Conservation (phyloP, 1,140 invertebrate genomes). For the Whitmania pigra region DNA sequence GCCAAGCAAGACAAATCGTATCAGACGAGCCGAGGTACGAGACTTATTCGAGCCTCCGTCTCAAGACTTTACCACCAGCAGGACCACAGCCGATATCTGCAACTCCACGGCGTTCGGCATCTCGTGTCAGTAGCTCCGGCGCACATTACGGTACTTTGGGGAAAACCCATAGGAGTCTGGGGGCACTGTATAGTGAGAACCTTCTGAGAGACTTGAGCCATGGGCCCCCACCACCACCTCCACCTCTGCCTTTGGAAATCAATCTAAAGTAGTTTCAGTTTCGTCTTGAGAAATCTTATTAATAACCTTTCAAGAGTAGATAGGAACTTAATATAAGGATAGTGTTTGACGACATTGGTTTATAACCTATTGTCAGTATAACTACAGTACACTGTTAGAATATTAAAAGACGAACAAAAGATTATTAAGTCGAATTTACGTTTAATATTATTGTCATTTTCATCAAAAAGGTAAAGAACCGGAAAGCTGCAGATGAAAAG, state of each 20-base stretch:
- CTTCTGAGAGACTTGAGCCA: not conserved
- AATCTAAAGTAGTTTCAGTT: not conserved
- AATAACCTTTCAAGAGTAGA: no score
- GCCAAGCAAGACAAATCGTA: conserved; percentile 4
- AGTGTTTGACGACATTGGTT: no score
- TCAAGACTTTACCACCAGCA: conserved; percentile 1
- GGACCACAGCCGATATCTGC: not conserved
- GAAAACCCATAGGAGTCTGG: conserved; percentile 6
- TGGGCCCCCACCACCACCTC: not conserved
- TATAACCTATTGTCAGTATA: no score
- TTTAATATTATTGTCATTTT: no score
- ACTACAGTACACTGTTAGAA: no score
- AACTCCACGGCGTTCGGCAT: not conserved
- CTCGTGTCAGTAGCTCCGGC: not conserved
- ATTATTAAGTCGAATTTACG: no score
- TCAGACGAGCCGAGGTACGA: conserved; percentile 3
- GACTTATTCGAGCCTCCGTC: conserved; percentile 2
- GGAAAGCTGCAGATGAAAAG: no score
- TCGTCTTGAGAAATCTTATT: no score
- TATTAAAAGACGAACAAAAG: no score
- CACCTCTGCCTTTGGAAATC: conserved; percentile 3
- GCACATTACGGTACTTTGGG: not conserved
- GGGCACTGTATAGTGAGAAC: conserved; percentile 6
- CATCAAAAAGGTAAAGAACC: no score
- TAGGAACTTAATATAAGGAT: no score